Conservation (phyloP, 2,797 vertebrate genomes). For the Mergus octosetaceus region DNA sequence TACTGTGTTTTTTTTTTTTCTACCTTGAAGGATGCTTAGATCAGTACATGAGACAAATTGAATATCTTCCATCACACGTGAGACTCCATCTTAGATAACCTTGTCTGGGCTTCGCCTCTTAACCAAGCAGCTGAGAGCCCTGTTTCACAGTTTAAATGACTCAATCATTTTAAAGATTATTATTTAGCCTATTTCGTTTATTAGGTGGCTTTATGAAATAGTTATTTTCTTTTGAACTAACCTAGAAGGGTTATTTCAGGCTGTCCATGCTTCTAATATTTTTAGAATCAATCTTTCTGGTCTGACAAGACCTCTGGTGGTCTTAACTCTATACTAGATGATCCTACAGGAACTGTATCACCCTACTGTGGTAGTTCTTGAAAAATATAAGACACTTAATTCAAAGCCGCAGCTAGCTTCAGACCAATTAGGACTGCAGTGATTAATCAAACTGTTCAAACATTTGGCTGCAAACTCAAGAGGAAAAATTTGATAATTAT, state of each 20-base stretch:
- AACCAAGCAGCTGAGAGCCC: not conserved
- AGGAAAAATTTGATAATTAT: not conserved
- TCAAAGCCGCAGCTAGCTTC: not conserved
- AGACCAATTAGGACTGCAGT: not conserved
- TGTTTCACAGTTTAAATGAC: not conserved
- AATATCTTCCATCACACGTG: not conserved
- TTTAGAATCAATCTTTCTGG: not conserved
- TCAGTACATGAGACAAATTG: not conserved
- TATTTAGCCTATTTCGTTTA: not conserved
- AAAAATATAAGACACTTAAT: not conserved
- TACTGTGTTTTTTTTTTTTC: not conserved
- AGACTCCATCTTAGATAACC: not conserved
- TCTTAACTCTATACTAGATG: not conserved
- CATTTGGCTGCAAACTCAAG: not conserved
- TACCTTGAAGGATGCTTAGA: not conserved
- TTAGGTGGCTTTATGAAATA: not conserved
- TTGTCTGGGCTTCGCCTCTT: not conserved
- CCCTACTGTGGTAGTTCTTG: fast-evolving
- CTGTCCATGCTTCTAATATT: not conserved
- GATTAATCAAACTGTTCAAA: slow-evolving; percentile 19
- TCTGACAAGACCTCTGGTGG: not conserved
- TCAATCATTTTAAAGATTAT: not conserved
- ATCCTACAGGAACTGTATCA: not conserved
- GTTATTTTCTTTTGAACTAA: not conserved
- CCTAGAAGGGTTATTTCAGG: not conserved